Evolutionary conservation across 1,140 invertebrate species (phyloP).

Genomic region (Drosophila mojavensis): DNA sequence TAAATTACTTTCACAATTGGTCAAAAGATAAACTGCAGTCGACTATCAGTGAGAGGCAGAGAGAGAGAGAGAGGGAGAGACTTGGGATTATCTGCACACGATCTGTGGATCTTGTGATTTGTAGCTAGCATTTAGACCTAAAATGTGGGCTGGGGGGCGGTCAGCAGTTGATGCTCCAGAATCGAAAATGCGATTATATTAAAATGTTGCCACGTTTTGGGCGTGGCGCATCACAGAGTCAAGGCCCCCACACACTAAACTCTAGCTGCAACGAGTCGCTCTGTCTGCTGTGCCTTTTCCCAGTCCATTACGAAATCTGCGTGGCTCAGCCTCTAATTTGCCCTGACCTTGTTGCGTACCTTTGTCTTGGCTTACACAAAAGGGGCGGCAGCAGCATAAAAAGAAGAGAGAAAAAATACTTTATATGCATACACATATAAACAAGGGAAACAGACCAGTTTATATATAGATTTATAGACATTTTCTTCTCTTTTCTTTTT

Average conservation of each 20-base stretch:
- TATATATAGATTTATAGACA: conserved; percentile 13
- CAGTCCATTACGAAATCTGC: conserved; percentile 42
- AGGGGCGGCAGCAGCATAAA: conserved; percentile 31
- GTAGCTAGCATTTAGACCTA: conserved; percentile 40
- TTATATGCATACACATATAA: not conserved
- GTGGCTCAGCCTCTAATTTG: conserved; percentile 19
- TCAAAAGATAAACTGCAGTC: conserved; percentile 61
- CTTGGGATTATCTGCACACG: conserved; percentile 65
- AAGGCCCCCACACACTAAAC: not conserved
- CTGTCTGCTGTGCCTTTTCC: conserved; percentile 6
- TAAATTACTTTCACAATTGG: conserved; percentile 83
- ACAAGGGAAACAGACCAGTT: conserved; percentile 17
- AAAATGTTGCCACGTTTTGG: conserved; percentile 47
- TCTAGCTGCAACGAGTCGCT: not conserved
- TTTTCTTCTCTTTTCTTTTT: conserved; percentile 8
- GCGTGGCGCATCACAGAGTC: conserved; percentile 21
- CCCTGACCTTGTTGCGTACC: conserved; percentile 74
- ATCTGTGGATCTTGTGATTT: conserved; percentile 37
- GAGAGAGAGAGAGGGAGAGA: not conserved
- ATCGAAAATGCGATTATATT: conserved; percentile 51
- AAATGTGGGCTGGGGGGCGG: conserved; percentile 3
- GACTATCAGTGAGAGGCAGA: not conserved
- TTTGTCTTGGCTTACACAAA: conserved; percentile 37
- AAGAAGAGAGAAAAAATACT: not conserved
- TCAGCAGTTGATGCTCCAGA: conserved; percentile 31